Percentiles rank a stretch among this genome's conserved stretches.
Conservation (phyloP, 2,113 vertebrate genomes). For the Onychorhynchus coronatus region DNA sequence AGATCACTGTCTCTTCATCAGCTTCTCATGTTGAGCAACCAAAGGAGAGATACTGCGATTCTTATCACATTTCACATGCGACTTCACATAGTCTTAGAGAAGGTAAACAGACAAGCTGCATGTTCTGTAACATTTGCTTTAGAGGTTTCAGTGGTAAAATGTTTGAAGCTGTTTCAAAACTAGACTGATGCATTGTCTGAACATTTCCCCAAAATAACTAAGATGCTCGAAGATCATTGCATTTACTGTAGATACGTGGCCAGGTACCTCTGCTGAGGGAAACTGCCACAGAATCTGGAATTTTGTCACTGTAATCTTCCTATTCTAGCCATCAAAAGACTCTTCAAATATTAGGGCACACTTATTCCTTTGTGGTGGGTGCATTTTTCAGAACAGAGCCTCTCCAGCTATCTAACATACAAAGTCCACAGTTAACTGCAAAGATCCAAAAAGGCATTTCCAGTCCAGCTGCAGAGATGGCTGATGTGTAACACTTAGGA, state of each 20-base stretch:
- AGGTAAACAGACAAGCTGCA: constrained; percentile 34
- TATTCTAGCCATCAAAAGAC: background rate
- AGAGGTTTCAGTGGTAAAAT: constrained; percentile 32
- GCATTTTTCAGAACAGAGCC: background rate
- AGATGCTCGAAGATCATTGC: background rate
- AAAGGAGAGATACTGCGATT: constrained; percentile 33
- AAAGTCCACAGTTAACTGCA: constrained; percentile 1
- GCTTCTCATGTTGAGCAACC: constrained; percentile 46
- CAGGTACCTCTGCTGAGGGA: background rate
- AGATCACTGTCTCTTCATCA: constrained; percentile 42
- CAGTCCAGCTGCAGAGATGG: constrained; percentile 16
- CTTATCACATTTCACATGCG: constrained; percentile 41
- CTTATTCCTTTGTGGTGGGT: background rate
- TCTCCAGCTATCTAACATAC: background rate
- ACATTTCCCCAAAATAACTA: constrained; percentile 26
- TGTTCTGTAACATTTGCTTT: constrained; percentile 48
- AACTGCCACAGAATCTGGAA: background rate
- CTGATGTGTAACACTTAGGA: background rate
- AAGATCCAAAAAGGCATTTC: constrained; percentile 25
- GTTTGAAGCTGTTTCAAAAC: constrained; percentile 51
- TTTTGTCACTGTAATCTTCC: background rate
- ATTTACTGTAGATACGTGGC: background rate
- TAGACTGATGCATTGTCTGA: constrained; percentile 31
- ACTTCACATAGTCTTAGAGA: constrained; percentile 22
- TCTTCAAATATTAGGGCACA: background rate